phyloP scores from a whole-genome alignment of 2,797 vertebrate genomes.

The Basileuterus tristriatus region DNA sequence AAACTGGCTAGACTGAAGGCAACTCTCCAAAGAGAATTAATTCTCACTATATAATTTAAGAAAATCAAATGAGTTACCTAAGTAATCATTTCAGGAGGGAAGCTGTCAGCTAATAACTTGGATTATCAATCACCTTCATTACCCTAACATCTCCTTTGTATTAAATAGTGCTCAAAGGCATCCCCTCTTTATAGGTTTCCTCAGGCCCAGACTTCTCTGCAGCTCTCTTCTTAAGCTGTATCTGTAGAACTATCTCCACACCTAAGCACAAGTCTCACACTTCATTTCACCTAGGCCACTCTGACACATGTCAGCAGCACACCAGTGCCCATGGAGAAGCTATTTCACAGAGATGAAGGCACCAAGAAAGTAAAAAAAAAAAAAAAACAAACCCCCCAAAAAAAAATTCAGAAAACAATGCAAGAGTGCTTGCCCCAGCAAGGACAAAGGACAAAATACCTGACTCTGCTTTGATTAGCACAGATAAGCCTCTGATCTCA shows the following conservation, averaged over 20 bases:
- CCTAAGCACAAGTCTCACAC: neutral
- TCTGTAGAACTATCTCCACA: neutral
- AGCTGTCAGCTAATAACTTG: neutral
- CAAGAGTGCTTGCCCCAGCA: neutral
- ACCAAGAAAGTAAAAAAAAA: neutral
- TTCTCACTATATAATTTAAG: neutral
- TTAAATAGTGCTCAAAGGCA: neutral
- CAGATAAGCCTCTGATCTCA: neutral
- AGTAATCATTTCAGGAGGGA: neutral
- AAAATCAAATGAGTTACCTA: neutral
- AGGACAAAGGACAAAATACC: neutral
- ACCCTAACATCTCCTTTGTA: neutral
- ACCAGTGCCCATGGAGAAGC: neutral
- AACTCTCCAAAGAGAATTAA: neutral
- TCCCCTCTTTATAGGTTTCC: neutral
- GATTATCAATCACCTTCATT: slow-evolving; percentile 13
- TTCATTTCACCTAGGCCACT: neutral
- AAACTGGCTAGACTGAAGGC: neutral
- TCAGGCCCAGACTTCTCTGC: neutral
- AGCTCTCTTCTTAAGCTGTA: neutral
- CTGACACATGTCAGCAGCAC: neutral
- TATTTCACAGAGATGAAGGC: neutral
- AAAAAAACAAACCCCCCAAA: too few relatives aligned
- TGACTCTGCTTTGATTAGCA: neutral
- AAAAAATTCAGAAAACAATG: neutral